These are phyloP conservation scores for Lymantria monacha DNA, from an alignment of 2,888 invertebrate species.

Conservation along the genomic window DNA sequence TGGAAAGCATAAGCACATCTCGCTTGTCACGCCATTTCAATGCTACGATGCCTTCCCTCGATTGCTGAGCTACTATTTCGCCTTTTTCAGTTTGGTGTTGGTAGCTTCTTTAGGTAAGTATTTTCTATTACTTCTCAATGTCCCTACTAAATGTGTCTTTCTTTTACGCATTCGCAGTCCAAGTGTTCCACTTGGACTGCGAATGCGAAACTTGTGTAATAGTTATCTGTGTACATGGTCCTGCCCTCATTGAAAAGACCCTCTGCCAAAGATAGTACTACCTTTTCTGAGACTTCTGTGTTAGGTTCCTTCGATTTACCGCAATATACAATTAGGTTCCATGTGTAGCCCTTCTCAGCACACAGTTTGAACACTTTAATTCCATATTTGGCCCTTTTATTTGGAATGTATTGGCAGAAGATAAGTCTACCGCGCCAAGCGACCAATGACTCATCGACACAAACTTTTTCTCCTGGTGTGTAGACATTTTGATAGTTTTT, in stretches of 20 bases:
- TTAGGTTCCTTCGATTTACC: background rate
- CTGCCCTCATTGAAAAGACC: background rate
- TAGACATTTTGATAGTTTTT: background rate
- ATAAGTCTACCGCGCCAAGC: background rate
- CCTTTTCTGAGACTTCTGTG: background rate
- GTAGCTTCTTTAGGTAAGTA: conserved; percentile 1
- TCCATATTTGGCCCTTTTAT: background rate
- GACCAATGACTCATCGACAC: background rate
- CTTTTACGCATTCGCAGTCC: conserved; percentile 2
- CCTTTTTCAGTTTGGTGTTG: background rate
- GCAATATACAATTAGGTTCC: background rate
- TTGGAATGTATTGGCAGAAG: background rate
- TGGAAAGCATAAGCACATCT: conserved; percentile 6
- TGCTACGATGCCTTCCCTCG: conserved; percentile 1
- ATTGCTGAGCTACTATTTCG: background rate
- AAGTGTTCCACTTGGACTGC: conserved; percentile 18
- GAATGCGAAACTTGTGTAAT: background rate
- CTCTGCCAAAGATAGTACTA: background rate
- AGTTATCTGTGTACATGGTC: background rate
- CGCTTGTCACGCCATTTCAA: conserved; percentile 6
- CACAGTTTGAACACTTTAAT: background rate
- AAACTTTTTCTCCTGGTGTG: background rate
- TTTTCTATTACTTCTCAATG: background rate
- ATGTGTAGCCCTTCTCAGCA: background rate
- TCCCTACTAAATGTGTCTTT: conserved; percentile 1